Evolutionary conservation across 2,113 vertebrate species (phyloP).

Genomic region (Gymnogyps californianus): DNA sequence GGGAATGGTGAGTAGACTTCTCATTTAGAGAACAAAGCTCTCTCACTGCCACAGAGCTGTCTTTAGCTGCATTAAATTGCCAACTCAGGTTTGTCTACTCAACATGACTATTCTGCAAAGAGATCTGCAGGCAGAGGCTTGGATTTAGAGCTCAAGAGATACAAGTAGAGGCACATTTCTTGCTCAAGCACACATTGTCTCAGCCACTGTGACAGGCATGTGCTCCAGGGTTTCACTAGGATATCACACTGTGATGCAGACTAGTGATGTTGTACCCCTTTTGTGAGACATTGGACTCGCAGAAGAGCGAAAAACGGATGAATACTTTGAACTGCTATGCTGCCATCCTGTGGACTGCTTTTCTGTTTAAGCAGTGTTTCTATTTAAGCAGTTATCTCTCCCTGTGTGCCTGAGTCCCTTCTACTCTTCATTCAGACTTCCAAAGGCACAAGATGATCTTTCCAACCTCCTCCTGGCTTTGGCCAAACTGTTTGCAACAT

Average conservation of each 20-base stretch:
- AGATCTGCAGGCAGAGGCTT: not conserved
- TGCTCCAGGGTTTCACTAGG: not conserved
- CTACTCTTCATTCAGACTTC: not conserved
- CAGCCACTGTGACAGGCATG: not conserved
- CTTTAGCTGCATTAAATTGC: not conserved
- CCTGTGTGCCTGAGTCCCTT: not conserved
- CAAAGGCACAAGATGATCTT: not conserved
- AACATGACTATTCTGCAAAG: not conserved
- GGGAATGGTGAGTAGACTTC: not conserved
- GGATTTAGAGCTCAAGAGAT: not conserved
- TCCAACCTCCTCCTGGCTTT: not conserved
- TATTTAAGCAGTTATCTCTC: not conserved
- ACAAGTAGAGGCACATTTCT: not conserved
- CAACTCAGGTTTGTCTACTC: not conserved
- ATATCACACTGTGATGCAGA: not conserved
- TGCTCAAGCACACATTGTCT: not conserved
- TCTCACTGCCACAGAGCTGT: not conserved
- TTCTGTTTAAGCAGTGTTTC: not conserved
- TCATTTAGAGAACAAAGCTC: not conserved
- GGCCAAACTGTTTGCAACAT: not conserved
- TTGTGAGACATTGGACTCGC: not conserved
- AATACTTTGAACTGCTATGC: slow-evolving; percentile 21
- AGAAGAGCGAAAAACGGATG: not conserved
- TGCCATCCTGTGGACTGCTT: slow-evolving; percentile 60
- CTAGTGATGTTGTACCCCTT: not conserved